Evolutionary conservation across 1,140 invertebrate genomes (phyloP).

Genomic region (Drosophila ambigua): DNA sequence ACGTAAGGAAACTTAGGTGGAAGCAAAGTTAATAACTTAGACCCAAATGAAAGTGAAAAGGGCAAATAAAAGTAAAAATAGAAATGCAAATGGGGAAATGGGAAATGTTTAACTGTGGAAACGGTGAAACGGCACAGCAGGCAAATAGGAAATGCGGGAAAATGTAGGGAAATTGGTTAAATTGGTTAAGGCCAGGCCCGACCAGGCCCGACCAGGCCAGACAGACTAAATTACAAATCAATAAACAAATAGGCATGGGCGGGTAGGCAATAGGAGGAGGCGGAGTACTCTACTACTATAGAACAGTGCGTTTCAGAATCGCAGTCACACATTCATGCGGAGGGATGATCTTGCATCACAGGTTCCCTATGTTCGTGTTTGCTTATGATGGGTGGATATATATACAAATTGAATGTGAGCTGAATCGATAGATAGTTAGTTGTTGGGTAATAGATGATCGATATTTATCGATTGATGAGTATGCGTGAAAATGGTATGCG

Average conservation of each 20-base stretch:
- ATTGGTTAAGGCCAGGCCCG: constrained; percentile 25
- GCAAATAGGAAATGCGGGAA: constrained; percentile 14
- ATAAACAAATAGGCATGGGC: constrained; percentile 48
- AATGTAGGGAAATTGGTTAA: constrained; percentile 21
- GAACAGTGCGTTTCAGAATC: constrained; percentile 15
- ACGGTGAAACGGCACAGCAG: background rate
- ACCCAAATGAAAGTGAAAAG: constrained; percentile 67
- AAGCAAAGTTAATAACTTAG: constrained; percentile 60
- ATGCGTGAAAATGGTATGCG: too few relatives aligned
- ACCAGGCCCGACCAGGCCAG: background rate
- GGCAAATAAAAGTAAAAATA: constrained; percentile 52
- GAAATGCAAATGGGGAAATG: constrained; percentile 47
- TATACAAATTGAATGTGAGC: too few relatives aligned
- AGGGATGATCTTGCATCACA: too few relatives aligned
- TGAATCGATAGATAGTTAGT: too few relatives aligned
- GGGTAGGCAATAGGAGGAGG: background rate
- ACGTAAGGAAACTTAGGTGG: constrained; percentile 30
- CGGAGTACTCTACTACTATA: too few relatives aligned
- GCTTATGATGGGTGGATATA: too few relatives aligned
- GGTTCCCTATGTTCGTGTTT: too few relatives aligned
- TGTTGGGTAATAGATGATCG: too few relatives aligned
- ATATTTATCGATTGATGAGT: too few relatives aligned
- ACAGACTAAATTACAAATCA: constrained; percentile 68
- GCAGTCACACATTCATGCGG: background rate
- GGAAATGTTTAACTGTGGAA: constrained; percentile 12